Evolutionary conservation across 2,888 invertebrate species (phyloP), one percentile per base, ranked within the genome.

Genomic region (Trachelus tabidus): DNA sequence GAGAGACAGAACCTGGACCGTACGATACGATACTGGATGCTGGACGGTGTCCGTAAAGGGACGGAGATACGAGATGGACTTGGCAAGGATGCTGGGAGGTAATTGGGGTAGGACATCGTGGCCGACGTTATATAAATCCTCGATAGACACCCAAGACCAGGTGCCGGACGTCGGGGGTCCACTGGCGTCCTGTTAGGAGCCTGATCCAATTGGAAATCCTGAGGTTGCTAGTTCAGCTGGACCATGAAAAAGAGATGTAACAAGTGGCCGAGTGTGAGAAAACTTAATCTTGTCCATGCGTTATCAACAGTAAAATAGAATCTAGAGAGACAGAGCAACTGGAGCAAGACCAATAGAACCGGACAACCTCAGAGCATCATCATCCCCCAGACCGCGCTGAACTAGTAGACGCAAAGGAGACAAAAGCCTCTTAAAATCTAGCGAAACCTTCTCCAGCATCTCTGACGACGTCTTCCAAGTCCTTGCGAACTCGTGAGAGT

Each of bases 401-500:
- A 15, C 15, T 23, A 1, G 40, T 40, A 40, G 15, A 40, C 15
- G 23, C 6, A 40, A 23, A 56, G 1, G 2, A 56, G 23, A 56
- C 56, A 9, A 23, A 23, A 56, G 56, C 56, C 56, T 56, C 23
- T 56, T 56, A 56, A 23, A 6, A 23, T 9, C 56, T 23, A 23
- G 23, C 1, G 2, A 56, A 56, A 23, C 23, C 56, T 9, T 56
- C 56, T 56, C 23, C 23, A 56, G 56, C 56, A 23, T 56, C 56
- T 9, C 56, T 9, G 56, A 2, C 23, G 23, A 56, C 56, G 23
- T 56, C 56, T 56, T 23, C 56, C 1, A 56, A 9, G 71, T 77
- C 77, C 77, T 69, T n/a, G 33, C 37, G 37, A 77, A 75, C 77
- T 75, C 75, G 69, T 69, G 40, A 69, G 77, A 75, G 75, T 75